A percentile compares a stretch with the other conserved stretches of the same genome.
phyloP scores from a whole-genome alignment of 2,888 invertebrate species.

The Mantis religiosa region DNA sequence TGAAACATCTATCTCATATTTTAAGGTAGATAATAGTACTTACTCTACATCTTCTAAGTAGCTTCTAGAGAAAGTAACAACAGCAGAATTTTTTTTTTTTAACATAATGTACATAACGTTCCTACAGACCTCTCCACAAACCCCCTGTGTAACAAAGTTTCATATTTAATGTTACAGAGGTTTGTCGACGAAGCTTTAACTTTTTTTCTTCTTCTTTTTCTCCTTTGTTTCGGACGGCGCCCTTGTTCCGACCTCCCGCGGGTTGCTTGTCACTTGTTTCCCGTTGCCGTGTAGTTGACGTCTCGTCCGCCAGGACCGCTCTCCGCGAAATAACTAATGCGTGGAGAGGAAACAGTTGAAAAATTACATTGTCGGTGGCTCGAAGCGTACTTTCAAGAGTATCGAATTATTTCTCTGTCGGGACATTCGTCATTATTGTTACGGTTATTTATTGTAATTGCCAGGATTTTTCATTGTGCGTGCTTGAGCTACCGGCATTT shows the following conservation, averaged over 20 bases:
- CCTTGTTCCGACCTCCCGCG: conserved; percentile 9
- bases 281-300: conserved; percentile 10
- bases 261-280: conserved; percentile 22
- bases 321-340: conserved; percentile 4
- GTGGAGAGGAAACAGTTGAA: background rate
- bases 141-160: background rate
- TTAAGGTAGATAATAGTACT: too few relatives aligned
- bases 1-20: too few relatives aligned
- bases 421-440: background rate
- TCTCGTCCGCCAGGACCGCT: background rate
- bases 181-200: background rate
- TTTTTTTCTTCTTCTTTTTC: background rate
- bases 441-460: background rate
- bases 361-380: conserved; percentile 9
- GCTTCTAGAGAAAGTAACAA: too few relatives aligned
- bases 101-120: too few relatives aligned
- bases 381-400: background rate
- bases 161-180: background rate
- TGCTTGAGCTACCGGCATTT: background rate
- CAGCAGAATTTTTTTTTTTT: too few relatives aligned
- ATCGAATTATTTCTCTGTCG: background rate
- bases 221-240: conserved; percentile 8
- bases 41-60: too few relatives aligned
- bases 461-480: background rate
- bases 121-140: background rate